These are phyloP conservation scores for Leptinotarsa rubiginosa DNA, from an alignment of 2,888 invertebrate genomes.

Conservation along the genomic window DNA sequence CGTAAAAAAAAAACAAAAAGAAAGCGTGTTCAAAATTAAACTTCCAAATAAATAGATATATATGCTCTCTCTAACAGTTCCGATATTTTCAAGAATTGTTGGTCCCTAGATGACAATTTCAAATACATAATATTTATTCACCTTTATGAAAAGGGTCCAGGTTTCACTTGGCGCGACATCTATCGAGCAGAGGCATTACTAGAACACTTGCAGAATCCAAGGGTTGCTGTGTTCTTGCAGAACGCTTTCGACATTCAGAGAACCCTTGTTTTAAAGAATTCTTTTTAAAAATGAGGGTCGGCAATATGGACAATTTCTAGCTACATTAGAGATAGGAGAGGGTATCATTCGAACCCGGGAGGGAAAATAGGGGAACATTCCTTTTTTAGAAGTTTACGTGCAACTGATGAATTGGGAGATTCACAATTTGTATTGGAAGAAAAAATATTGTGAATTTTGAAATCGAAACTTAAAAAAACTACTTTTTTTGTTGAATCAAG, in stretches of 20 bases:
- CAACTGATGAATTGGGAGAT: neutral
- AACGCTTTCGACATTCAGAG: neutral
- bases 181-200: neutral
- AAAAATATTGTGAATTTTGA: constrained; percentile 8
- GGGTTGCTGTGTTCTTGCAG: neutral
- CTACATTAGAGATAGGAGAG: neutral
- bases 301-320: neutral
- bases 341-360: neutral
- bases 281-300: neutral
- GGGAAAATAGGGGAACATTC: neutral
- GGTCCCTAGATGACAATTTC: too few relatives aligned
- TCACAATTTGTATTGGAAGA: neutral
- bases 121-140: too few relatives aligned
- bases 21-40: too few relatives aligned
- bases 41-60: too few relatives aligned
- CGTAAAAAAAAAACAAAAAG: too few relatives aligned
- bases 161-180: neutral
- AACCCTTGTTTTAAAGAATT: neutral
- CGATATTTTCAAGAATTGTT: too few relatives aligned
- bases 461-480: constrained; percentile 27
- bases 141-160: neutral
- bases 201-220: neutral
- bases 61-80: too few relatives aligned
- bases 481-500: constrained; percentile 21
- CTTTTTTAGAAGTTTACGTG: neutral